These are phyloP conservation scores for Entomobrya multifasciata DNA, from an alignment of 2,888 invertebrate genomes.

Conservation along the genomic window DNA sequence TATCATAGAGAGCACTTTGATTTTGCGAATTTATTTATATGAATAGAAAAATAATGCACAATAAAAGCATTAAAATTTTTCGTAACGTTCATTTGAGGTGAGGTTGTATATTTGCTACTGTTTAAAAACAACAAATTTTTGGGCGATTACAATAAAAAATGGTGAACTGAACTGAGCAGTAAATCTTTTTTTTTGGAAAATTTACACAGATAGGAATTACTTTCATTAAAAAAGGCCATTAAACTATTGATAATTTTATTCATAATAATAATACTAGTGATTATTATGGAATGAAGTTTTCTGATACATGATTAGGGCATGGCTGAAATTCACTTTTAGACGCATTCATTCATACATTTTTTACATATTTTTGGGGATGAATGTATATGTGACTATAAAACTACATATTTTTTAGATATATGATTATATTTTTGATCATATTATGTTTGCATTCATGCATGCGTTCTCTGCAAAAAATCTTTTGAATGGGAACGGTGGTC, in stretches of 20 bases:
- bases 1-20: background rate
- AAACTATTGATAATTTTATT: conserved; percentile 21
- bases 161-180: too few relatives aligned
- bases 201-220: conserved; percentile 2
- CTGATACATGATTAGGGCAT: background rate
- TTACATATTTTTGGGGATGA: too few relatives aligned
- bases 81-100: background rate
- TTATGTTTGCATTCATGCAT: too few relatives aligned
- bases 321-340: background rate
- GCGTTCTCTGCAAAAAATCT: too few relatives aligned
- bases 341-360: too few relatives aligned
- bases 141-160: too few relatives aligned
- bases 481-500: too few relatives aligned
- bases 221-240: conserved; percentile 27
- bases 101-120: background rate
- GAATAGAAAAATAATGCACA: background rate
- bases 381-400: too few relatives aligned
- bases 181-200: too few relatives aligned
- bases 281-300: background rate
- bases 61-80: background rate
- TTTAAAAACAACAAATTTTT: too few relatives aligned
- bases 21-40: conserved; percentile 41
- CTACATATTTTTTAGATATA: too few relatives aligned
- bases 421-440: too few relatives aligned
- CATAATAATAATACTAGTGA: background rate